A percentile compares a stretch with the other conserved stretches of the same genome.
These are phyloP conservation scores for Passer montanus DNA, from an alignment of 2,113 vertebrate species.

Conservation along the genomic window DNA sequence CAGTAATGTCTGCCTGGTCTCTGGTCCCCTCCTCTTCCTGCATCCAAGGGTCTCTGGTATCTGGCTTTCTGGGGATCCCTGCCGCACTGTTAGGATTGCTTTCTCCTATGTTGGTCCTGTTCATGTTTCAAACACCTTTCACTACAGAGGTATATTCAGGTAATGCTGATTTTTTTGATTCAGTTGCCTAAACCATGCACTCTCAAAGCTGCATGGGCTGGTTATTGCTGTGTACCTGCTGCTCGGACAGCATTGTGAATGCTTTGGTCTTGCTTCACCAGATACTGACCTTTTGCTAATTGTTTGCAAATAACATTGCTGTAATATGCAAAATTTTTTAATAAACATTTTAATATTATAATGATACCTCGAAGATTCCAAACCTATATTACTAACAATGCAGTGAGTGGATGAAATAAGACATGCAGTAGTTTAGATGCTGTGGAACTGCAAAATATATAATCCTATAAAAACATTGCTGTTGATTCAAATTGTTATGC, in stretches of 20 bases:
- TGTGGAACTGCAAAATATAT: background rate
- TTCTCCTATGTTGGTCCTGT: background rate
- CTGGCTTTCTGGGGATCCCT: background rate
- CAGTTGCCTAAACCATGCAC: background rate
- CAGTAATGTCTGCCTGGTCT: background rate
- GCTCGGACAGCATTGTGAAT: background rate
- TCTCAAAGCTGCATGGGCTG: background rate
- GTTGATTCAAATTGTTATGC: background rate
- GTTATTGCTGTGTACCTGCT: background rate
- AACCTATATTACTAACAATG: background rate
- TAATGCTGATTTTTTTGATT: background rate
- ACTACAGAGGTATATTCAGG: background rate
- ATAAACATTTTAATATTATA: background rate
- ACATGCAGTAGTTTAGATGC: background rate
- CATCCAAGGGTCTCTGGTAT: background rate
- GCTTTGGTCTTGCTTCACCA: background rate
- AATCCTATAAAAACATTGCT: background rate
- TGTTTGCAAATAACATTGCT: background rate
- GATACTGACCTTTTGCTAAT: background rate
- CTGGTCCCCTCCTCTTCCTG: background rate
- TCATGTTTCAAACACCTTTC: background rate
- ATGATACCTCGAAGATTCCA: background rate
- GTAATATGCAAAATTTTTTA: background rate
- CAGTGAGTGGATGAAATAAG: background rate
- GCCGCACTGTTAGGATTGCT: background rate